Evolutionary conservation across 2,797 vertebrate genomes (phyloP), one percentile per base, ranked within the genome.

Genomic region (Serranus cabrilla): DNA sequence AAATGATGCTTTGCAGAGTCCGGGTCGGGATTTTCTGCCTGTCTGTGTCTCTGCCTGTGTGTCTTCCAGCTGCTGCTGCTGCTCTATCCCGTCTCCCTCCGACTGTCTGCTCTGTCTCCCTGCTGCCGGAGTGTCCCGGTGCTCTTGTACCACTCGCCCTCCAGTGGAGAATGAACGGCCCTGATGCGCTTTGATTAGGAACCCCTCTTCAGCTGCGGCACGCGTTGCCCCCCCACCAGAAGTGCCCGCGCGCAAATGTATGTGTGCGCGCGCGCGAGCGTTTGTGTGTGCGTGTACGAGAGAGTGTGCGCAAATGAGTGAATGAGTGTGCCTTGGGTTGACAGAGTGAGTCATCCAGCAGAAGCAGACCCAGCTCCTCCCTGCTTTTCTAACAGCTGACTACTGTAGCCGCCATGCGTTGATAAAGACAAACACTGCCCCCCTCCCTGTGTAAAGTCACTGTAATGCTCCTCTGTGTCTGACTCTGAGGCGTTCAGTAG

Each of bases 331-430:
- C 45, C 68, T 62, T 49, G 59, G 74, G 66, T 76, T 84, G 84
- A 82, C 72, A 68, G 89, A 91, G 90, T 94, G 94, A 95, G 87
- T 95, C 94, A 95, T 94, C 93, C 90, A 77, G 89, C 84, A 89
- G 86, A 80, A 66, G 37, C 81, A 86, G 47, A 84, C 65, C 62
- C 87, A 87, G 89, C 90, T 83, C 91, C 90, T 87, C 91, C 91
- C 83, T 81, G 80, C 74, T 42, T 43, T 23, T 43, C 80, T n/a
- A 87, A 89, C 91, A 93, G 90, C 91, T 92, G 92, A 92, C 88
- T 89, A 45, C 86, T 81, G 87, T 81, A 82, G 82, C 83, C 60
- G 81, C 87, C 88, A 80, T 88, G 86, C 79, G 82, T 79, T 82
- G 72, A 75, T 78, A 23, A 46, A 86, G 80, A 86, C 85, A 80